Conservation (phyloP, 1,140 invertebrate genomes). For the Drosophila busckii region DNA sequence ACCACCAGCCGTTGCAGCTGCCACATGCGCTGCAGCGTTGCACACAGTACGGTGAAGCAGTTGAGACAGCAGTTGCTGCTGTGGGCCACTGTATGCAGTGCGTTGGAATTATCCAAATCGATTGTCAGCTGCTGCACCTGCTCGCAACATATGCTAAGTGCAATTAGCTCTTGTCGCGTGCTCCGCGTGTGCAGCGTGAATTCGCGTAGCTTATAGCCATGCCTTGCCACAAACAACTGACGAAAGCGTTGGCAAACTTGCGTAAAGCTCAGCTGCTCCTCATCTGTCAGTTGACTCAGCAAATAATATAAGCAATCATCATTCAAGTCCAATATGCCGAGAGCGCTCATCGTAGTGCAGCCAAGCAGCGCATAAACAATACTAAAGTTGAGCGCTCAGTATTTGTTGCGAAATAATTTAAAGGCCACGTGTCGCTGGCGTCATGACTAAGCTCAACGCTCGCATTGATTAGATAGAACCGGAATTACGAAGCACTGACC, state of each 20-base stretch:
- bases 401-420: too few relatives aligned
- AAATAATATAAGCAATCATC: conserved; percentile 43
- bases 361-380: background rate
- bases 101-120: conserved; percentile 37
- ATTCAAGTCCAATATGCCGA: conserved; percentile 32
- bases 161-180: conserved; percentile 11
- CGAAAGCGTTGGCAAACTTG: conserved; percentile 45
- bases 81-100: background rate
- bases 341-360: conserved; percentile 15
- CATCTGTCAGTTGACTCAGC: conserved; percentile 11
- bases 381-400: too few relatives aligned
- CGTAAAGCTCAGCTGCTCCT: conserved; percentile 29
- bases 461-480: too few relatives aligned
- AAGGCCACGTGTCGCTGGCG: too few relatives aligned
- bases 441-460: too few relatives aligned
- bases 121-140: conserved; percentile 26
- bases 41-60: conserved; percentile 27
- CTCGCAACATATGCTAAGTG: conserved; percentile 41
- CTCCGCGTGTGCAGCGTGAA: conserved; percentile 17
- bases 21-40: conserved; percentile 27
- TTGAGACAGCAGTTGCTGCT: conserved; percentile 10
- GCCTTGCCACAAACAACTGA: conserved; percentile 20
- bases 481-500: too few relatives aligned
- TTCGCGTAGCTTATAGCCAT: conserved; percentile 5
- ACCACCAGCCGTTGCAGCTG: conserved; percentile 10